Evolutionary conservation across 1,140 invertebrate species (phyloP).

Genomic region (Piezodorus guildinii): DNA sequence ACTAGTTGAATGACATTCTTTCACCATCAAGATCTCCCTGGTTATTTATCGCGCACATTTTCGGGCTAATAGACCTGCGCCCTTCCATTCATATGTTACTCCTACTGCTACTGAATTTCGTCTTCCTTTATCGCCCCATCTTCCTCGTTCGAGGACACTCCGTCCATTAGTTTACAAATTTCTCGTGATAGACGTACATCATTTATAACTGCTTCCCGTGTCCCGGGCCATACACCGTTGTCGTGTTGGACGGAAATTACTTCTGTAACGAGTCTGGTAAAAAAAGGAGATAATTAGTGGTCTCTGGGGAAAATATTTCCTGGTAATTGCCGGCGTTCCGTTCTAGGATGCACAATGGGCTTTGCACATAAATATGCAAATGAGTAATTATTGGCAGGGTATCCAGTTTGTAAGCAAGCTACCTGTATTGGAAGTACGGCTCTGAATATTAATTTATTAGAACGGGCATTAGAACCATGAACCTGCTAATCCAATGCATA

Average conservation of each 20-base stretch:
- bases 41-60: not conserved
- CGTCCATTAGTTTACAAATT: constrained; percentile 7
- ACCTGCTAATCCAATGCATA: no score
- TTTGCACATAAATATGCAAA: constrained; percentile 4
- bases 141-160: not conserved
- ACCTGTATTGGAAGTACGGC: no score
- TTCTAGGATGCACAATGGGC: constrained; percentile 3
- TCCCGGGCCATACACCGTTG: not conserved
- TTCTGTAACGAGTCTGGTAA: not conserved
- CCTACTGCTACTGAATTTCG: not conserved
- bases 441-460: no score
- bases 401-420: no score
- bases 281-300: not conserved
- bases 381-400: not conserved
- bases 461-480: no score
- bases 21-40: not conserved
- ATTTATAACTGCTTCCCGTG: not conserved
- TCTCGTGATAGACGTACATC: not conserved
- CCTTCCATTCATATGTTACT: not conserved
- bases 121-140: not conserved
- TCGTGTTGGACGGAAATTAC: constrained; percentile 1
- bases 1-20: constrained; percentile 5
- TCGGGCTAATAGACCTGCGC: not conserved
- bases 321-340: not conserved
- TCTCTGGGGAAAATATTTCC: not conserved